phyloP scores from a whole-genome alignment of 2,888 invertebrate genomes.

The Tachystola acroxantha region DNA sequence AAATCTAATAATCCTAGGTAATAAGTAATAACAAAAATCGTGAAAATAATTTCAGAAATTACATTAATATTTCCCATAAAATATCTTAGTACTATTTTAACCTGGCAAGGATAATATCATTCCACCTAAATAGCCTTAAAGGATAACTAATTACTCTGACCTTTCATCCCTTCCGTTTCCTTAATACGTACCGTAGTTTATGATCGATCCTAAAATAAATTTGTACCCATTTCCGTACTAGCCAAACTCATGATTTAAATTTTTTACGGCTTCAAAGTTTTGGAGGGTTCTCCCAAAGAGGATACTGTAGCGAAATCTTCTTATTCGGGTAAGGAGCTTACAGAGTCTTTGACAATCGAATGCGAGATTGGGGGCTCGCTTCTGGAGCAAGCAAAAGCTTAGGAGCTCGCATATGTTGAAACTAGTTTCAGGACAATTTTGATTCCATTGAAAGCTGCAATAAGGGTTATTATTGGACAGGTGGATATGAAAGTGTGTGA shows the following conservation, averaged over 20 bases:
- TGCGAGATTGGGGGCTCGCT: conserved; percentile 9
- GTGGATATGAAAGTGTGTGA: too few relatives aligned
- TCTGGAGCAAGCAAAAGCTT: neutral
- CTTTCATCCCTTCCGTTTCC: too few relatives aligned
- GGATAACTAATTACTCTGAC: too few relatives aligned
- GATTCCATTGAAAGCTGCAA: neutral
- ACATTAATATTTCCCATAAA: too few relatives aligned
- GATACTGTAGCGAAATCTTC: conserved; percentile 15
- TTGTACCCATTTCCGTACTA: neutral
- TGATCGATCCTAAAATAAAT: neutral
- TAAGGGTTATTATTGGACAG: too few relatives aligned
- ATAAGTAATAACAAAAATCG: too few relatives aligned
- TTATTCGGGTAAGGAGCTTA: conserved; percentile 20
- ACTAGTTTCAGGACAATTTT: neutral
- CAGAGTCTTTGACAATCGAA: conserved; percentile 19
- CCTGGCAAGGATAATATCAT: too few relatives aligned
- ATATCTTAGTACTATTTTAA: too few relatives aligned
- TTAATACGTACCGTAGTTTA: neutral
- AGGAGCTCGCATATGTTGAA: neutral
- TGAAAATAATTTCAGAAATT: too few relatives aligned
- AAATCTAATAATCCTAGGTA: too few relatives aligned
- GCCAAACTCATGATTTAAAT: conserved; percentile 9
- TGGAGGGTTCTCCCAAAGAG: conserved; percentile 11
- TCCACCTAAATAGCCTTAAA: too few relatives aligned
- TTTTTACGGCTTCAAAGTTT: conserved; percentile 11